These are phyloP conservation scores for Pedetes capensis DNA, from an alignment of 2,113 vertebrate species.

Conservation along the genomic window DNA sequence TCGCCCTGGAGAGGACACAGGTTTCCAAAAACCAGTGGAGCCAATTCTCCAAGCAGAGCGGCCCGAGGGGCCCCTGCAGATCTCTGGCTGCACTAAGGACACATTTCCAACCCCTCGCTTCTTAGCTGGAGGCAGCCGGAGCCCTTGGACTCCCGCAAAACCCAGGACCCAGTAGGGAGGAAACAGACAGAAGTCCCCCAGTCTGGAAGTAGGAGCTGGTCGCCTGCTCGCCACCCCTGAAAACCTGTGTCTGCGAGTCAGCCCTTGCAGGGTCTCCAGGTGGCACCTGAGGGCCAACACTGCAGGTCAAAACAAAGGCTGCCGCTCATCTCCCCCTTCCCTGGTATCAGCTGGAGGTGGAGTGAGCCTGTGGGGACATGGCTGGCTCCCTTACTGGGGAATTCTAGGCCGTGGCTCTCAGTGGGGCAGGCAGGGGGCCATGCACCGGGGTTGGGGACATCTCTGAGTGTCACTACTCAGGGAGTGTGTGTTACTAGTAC, in stretches of 20 bases:
- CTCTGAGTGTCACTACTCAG: background rate
- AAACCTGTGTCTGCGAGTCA: background rate
- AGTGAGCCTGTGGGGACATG: no score
- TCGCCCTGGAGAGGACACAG: background rate
- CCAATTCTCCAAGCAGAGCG: background rate
- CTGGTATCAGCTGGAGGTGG: no score
- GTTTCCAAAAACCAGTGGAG: background rate
- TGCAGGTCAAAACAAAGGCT: background rate
- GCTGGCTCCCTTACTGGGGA: background rate
- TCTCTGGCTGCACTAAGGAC: fast-evolving
- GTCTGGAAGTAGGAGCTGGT: no score
- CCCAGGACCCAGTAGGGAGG: background rate
- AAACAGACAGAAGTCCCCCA: fast-evolving
- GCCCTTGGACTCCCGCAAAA: fast-evolving
- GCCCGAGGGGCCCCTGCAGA: background rate
- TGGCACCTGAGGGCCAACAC: background rate
- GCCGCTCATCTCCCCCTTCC: no score
- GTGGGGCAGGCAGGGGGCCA: no score
- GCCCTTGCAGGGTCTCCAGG: background rate
- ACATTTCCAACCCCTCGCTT: background rate
- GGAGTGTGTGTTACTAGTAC: background rate
- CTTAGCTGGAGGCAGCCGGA: background rate
- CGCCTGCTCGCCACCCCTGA: background rate
- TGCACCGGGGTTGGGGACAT: background rate
- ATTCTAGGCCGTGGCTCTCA: background rate